Evolutionary conservation across 2,797 vertebrate genomes (phyloP), one percentile per base, ranked within the genome.

Genomic region (Ptychadena robeensis): DNA sequence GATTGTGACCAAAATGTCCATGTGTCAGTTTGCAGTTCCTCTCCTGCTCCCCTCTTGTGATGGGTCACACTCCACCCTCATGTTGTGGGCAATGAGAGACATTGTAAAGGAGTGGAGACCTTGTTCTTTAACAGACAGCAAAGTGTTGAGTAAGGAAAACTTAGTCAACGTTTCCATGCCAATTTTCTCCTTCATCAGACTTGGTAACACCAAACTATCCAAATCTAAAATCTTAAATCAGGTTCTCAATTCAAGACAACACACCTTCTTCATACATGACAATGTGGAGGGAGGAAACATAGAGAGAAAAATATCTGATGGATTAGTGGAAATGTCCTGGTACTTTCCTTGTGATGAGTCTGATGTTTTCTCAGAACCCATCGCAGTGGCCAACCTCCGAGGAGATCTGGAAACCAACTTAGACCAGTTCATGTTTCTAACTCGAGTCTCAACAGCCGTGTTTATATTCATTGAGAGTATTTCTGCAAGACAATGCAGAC

Each of bases 1-100:
- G 27, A 61, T 61, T 61, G n/a, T 61, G 8, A 2, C 59, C n/a
- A 61, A 61, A 28, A 1, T 61, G 59, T 5, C 59, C 0, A 92
- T 94, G 88, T 95, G 95, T 86, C 92, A 92, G 87, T 96, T 95
- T 82, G 92, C 95, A 31, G 93, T 96, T 1, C 95, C 95, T 10
- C 87, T 96, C 0, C 84, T 96, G 67, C 86, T 96, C 72, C 94
- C 94, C 0, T 88, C 92, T 84, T 80, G 83, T 0, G 91, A 92
- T 18, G 38, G 69, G 35, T 79, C 78, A 57, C 40, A 86, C 79
- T 84, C 88, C 71, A 87, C 68, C 0, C 92, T 96, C 44, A 92
- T 96, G 73, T 91, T 96, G n/a, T 95, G 91, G 65, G 92, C 94
- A 73, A 87, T 94, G 82, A 89, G 95, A 88, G 87, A 87, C 2